phyloP scores from a whole-genome alignment of 2,113 vertebrate species.

The Stegostoma tigrinum region DNA sequence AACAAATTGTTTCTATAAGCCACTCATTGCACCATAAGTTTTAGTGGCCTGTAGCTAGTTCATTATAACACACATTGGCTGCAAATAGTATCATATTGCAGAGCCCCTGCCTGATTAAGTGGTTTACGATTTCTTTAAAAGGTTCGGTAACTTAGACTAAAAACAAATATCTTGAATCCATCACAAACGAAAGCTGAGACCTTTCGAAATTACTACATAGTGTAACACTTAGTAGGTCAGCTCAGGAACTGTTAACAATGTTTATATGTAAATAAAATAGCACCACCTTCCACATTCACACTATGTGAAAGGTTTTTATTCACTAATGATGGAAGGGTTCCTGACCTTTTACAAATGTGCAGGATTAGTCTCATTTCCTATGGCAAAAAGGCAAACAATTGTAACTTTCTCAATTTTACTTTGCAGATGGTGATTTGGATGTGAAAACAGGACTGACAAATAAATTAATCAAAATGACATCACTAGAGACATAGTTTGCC shows the following conservation, averaged over 20 bases:
- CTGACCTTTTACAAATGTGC: conserved; percentile 32
- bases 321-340: conserved; percentile 37
- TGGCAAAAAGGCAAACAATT: conserved; percentile 21
- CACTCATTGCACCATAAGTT: not conserved
- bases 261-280: conserved; percentile 38
- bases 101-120: conserved; percentile 31
- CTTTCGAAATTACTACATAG: conserved; percentile 35
- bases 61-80: conserved; percentile 20
- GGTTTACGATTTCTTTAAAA: conserved; percentile 38
- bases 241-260: conserved; percentile 35
- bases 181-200: conserved; percentile 40
- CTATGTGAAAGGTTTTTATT: conserved; percentile 23
- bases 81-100: conserved; percentile 7
- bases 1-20: conserved; percentile 20
- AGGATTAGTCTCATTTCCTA: conserved; percentile 37
- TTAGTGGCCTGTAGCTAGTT: not conserved
- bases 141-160: conserved; percentile 40
- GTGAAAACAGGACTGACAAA: conserved; percentile 31
- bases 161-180: conserved; percentile 45
- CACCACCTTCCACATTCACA: conserved; percentile 21
- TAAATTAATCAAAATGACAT: conserved; percentile 26
- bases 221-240: conserved; percentile 36
- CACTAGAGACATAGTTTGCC: not conserved
- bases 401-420: not conserved
- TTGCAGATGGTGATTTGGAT: conserved; percentile 18